Percentiles rank a stretch among this genome's conserved stretches.
Conservation (phyloP, 2,888 invertebrate species). For the Cosmia pyralina region DNA sequence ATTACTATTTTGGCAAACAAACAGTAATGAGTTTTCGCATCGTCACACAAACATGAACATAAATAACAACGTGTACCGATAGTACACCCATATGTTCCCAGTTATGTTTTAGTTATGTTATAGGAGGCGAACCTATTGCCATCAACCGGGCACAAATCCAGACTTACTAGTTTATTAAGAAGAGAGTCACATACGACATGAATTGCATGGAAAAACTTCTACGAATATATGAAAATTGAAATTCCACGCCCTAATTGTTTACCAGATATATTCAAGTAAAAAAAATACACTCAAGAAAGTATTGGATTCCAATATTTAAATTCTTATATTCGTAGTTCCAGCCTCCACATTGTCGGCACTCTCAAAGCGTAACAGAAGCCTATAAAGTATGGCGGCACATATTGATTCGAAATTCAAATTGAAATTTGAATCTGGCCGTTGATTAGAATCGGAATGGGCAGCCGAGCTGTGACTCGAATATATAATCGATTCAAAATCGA, state of each 20-base stretch:
- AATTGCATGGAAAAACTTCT: neutral
- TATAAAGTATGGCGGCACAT: conserved; percentile 62
- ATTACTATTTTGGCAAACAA: too few relatives aligned
- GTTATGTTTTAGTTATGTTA: too few relatives aligned
- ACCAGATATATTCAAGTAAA: neutral
- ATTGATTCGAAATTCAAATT: conserved; percentile 68
- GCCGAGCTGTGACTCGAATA: conserved; percentile 65
- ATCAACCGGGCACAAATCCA: too few relatives aligned
- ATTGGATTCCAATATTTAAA: neutral
- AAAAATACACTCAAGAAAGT: neutral
- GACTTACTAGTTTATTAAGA: too few relatives aligned
- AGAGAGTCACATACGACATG: neutral
- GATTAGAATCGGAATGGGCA: conserved; percentile 68
- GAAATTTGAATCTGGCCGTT: conserved; percentile 68
- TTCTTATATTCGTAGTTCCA: neutral
- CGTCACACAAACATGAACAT: too few relatives aligned
- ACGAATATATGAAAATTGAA: neutral
- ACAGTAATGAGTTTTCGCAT: too few relatives aligned
- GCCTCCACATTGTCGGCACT: conserved; percentile 22
- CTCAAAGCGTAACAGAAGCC: conserved; percentile 46
- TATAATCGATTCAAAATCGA: conserved; percentile 65
- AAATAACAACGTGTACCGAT: too few relatives aligned
- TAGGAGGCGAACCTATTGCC: too few relatives aligned
- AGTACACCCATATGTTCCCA: too few relatives aligned
- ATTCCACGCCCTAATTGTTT: neutral